Evolutionary conservation across 2,888 invertebrate genomes (phyloP).

Genomic region (Tenthredo scrophulariae): DNA sequence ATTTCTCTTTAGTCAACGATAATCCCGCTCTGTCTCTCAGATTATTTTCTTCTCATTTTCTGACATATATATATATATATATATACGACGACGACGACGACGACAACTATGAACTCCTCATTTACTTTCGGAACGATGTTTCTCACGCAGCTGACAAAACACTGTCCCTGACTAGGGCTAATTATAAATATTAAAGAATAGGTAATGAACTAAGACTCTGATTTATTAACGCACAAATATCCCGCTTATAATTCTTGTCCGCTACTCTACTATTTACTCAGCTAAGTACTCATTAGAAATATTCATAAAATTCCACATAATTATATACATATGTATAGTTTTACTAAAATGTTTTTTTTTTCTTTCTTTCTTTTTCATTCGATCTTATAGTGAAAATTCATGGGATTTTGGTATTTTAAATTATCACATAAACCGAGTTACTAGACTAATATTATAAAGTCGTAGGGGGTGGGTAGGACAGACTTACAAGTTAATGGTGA

Average conservation of each 20-base stretch:
- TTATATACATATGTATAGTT: too few species aligned
- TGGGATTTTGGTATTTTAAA: too few species aligned
- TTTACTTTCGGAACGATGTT: constrained; percentile 7
- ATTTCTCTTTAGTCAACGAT: neutral
- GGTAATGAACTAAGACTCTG: neutral
- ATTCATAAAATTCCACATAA: too few species aligned
- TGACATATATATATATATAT: neutral
- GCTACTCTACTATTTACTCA: neutral
- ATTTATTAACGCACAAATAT: constrained; percentile 15
- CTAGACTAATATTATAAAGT: neutral
- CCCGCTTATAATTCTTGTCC: neutral
- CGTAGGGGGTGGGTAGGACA: neutral
- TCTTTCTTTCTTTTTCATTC: neutral
- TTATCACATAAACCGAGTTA: neutral
- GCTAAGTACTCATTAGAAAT: neutral
- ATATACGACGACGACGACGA: neutral
- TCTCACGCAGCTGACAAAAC: constrained; percentile 51
- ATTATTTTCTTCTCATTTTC: constrained; percentile 4
- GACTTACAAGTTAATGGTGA: neutral
- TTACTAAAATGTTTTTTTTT: too few species aligned
- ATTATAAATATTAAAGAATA: constrained; percentile 24
- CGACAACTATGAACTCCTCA: neutral
- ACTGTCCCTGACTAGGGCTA: neutral
- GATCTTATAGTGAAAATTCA: neutral
- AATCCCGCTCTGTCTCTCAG: neutral